Conservation (phyloP, 23 tunicate genomes). For the Halocynthia roretzi region DNA sequence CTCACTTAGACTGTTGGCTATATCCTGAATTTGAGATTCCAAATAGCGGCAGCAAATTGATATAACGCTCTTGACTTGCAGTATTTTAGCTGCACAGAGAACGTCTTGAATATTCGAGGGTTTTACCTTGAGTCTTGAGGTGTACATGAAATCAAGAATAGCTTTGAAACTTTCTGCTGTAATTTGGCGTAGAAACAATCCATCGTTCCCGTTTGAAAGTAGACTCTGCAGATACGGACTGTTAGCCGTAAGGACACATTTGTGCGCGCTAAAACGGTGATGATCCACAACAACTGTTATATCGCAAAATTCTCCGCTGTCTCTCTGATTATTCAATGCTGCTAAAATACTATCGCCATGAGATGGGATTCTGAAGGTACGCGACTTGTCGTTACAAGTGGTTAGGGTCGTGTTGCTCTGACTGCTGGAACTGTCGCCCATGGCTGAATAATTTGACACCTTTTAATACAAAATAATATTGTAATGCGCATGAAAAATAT, state of each 20-base stretch:
- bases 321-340: slow-evolving; percentile 56
- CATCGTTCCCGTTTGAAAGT: slow-evolving; percentile 71
- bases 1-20: slow-evolving; percentile 38
- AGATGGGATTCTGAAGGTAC: slow-evolving; percentile 78
- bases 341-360: slow-evolving; percentile 53
- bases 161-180: slow-evolving; percentile 69
- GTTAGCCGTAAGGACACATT: slow-evolving; percentile 57
- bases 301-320: slow-evolving; percentile 78
- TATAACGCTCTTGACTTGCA: slow-evolving; percentile 76
- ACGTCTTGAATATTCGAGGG: slow-evolving; percentile 58
- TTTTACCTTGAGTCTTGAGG: slow-evolving; percentile 73
- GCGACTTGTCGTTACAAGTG: slow-evolving; percentile 14
- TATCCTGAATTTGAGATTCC: slow-evolving; percentile 56
- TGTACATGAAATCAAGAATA: slow-evolving; percentile 91
- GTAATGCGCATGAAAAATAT: too few relatives aligned
- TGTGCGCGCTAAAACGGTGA: slow-evolving; percentile 59
- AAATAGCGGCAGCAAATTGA: slow-evolving; percentile 91
- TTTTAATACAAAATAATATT: too few relatives aligned
- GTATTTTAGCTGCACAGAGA: slow-evolving; percentile 72
- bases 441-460: not conserved
- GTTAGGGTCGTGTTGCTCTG: not conserved
- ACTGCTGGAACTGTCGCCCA: slow-evolving; percentile 11
- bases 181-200: slow-evolving; percentile 70
- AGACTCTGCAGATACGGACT: slow-evolving; percentile 41
- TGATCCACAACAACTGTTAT: slow-evolving; percentile 86